Evolutionary conservation across 2,113 vertebrate genomes (phyloP), one percentile per base, ranked within the genome.

Genomic region (Mesocricetus auratus): DNA sequence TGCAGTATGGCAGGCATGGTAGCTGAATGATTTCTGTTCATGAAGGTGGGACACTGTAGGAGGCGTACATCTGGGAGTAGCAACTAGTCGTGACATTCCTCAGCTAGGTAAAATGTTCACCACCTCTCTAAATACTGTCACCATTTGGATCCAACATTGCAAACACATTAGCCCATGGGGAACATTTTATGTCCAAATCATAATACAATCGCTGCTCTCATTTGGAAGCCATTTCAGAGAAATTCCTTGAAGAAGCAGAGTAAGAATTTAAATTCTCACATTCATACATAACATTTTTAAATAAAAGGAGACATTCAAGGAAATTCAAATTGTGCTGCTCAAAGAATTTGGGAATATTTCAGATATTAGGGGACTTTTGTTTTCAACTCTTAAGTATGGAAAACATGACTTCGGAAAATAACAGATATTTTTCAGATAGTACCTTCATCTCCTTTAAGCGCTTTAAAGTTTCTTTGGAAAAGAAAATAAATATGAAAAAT

Each of bases 241-340:
- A 89, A 64, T 78, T 77, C 11, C 91, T 78, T 73, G 53, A 95
- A 94, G 58, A 93, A 95, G 68, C 3, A 45, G 7, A 31, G 68
- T 82, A 26, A 6, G 16, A 73, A 93, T 86, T 91, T 16, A 96
- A 74, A 95, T 79, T 56, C 13, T 1, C 15, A 47, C 45, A 11
- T 69, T 96, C 90, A 81, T 66, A 39, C 10, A 75, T 90, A 90
- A 95, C 89, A 33, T 86, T 75, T 58, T 91, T 91, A 89, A 42
- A 5, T 94, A 71, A 91, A 94, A 87, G 33, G 7, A 93, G 17
- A 33, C 17, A 79, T 79, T 69, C 31, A 75, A 17, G 77, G 31
- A 53, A 94, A 83, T 92, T 82, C 33, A 89, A 13, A 10, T n/a
- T 94, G 39, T 5, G 36, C 0, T 39, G 4, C 42, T 62, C 15